Percentiles rank a stretch among this genome's conserved stretches.
phyloP scores from a whole-genome alignment of 2,888 invertebrate species.

The Meteorus colon region DNA sequence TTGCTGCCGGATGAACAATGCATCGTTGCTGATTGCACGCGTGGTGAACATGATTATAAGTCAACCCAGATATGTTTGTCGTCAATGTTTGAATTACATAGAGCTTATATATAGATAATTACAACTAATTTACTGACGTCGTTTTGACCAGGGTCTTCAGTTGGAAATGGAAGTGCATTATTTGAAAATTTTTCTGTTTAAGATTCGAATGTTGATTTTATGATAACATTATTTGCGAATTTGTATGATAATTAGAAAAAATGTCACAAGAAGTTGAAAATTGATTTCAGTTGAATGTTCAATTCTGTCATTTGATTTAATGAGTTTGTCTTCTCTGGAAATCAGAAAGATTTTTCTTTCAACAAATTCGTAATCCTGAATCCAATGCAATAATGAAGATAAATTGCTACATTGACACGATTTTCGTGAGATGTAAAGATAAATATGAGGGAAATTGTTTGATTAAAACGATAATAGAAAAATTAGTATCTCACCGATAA shows the following conservation, averaged over 20 bases:
- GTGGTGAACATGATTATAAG: constrained; percentile 44
- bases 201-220: too few species aligned
- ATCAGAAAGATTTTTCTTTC: too few species aligned
- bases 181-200: too few species aligned
- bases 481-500: constrained; percentile 77
- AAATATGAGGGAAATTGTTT: not conserved
- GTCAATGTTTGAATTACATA: constrained; percentile 40
- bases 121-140: constrained; percentile 34
- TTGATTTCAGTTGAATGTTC: too few species aligned
- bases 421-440: not conserved
- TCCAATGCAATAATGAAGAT: too few species aligned
- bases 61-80: constrained; percentile 52
- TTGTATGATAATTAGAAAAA: too few species aligned
- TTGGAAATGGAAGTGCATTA: not conserved
- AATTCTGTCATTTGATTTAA: too few species aligned
- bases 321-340: too few species aligned
- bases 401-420: not conserved
- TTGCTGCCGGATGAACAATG: constrained; percentile 46
- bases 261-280: too few species aligned
- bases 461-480: not conserved
- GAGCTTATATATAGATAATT: constrained; percentile 47
- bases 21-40: constrained; percentile 43
- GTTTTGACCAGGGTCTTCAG: not conserved
- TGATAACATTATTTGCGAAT: too few species aligned
- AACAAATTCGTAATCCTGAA: too few species aligned